Evolutionary conservation across 2,113 vertebrate species (phyloP).

Genomic region (Strix uralensis): DNA sequence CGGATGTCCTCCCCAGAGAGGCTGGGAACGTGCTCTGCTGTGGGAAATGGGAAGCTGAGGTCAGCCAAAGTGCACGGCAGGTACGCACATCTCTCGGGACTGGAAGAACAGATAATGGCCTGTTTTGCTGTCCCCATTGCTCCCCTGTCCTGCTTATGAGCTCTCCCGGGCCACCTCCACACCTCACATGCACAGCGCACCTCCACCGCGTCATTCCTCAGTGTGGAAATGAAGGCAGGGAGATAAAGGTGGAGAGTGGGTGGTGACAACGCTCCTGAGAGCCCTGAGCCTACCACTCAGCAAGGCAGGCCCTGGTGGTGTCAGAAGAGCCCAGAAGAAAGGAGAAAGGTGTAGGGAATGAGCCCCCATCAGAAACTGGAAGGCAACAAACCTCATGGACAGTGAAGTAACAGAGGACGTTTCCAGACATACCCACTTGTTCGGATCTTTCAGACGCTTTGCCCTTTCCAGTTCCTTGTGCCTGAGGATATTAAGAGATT

Average conservation of each 20-base stretch:
- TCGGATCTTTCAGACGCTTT: neutral
- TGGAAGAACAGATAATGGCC: neutral
- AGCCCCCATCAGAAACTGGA: neutral
- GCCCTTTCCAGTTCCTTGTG: neutral
- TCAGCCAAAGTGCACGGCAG: constrained; percentile 6
- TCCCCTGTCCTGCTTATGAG: neutral
- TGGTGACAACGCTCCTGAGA: constrained; percentile 30
- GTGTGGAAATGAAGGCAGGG: constrained; percentile 37
- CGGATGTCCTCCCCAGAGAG: constrained; percentile 71
- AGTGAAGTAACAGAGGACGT: neutral
- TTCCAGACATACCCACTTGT: neutral
- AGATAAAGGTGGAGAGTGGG: constrained; percentile 41
- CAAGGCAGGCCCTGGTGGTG: neutral
- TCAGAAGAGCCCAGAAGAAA: neutral
- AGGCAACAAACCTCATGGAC: neutral
- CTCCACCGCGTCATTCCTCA: rapidly evolving
- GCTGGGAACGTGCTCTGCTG: constrained; percentile 51
- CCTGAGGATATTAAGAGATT: neutral
- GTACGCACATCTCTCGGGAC: neutral
- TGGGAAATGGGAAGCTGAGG: constrained; percentile 60
- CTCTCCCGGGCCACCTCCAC: neutral
- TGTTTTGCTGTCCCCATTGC: neutral
- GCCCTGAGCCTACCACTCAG: constrained; percentile 31
- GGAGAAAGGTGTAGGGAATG: neutral
- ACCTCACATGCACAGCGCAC: neutral